Conservation (phyloP, 92 coral and sea anemone species). For the Epizoanthus rinbou region DNA sequence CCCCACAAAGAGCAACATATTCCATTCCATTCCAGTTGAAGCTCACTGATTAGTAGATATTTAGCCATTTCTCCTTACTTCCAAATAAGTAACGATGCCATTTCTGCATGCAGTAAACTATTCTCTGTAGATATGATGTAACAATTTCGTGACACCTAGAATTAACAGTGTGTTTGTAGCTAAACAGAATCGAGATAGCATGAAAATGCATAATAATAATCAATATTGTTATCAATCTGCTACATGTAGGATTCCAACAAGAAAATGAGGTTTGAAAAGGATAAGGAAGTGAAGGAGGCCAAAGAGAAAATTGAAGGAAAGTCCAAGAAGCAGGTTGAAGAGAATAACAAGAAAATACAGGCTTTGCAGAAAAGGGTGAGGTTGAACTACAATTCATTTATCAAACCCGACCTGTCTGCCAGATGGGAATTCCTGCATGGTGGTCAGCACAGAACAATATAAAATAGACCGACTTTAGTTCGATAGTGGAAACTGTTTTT, state of each 20-base stretch:
- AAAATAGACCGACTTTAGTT: not conserved
- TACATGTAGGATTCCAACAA: constrained; percentile 72
- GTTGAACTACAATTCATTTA: not conserved
- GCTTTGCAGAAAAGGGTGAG: constrained; percentile 89
- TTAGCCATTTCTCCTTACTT: too few species aligned
- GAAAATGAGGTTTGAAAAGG: constrained; percentile 87
- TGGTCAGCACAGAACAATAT: not conserved
- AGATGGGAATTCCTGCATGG: not conserved
- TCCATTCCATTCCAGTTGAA: too few species aligned
- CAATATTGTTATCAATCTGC: not conserved
- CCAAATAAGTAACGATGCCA: too few species aligned
- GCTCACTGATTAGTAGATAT: too few species aligned
- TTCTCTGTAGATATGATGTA: too few species aligned
- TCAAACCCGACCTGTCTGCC: not conserved
- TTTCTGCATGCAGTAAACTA: too few species aligned
- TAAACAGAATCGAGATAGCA: not conserved
- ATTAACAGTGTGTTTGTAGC: too few species aligned
- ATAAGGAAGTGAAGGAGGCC: constrained; percentile 78
- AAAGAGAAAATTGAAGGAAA: constrained; percentile 84
- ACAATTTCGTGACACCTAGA: too few species aligned
- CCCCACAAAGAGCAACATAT: too few species aligned
- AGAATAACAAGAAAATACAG: constrained; percentile 91
- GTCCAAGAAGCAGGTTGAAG: constrained; percentile 90
- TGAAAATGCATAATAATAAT: not conserved
- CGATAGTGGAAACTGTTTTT: not conserved